Percentiles rank a stretch among this genome's conserved stretches.
These are phyloP conservation scores for Mayetiola destructor DNA, from an alignment of 2,888 invertebrate species.

Conservation along the genomic window DNA sequence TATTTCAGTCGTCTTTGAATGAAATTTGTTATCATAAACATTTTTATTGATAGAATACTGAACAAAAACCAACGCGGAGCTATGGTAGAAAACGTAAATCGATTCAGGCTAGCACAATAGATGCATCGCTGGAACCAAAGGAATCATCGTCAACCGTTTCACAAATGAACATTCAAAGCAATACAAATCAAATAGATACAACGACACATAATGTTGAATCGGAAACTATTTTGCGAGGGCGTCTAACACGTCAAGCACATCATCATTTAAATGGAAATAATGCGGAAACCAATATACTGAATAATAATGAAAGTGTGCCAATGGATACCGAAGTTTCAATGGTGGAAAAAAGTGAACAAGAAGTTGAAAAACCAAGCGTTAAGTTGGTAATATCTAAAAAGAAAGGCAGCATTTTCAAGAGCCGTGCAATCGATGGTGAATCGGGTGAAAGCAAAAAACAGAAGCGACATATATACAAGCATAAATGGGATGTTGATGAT, in stretches of 20 bases:
- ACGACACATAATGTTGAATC: background rate
- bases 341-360: conserved; percentile 16
- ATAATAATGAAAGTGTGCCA: background rate
- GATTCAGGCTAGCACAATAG: conserved; percentile 22
- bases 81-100: conserved; percentile 32
- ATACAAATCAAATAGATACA: background rate
- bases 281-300: background rate
- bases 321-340: background rate
- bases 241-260: background rate
- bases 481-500: conserved; percentile 81
- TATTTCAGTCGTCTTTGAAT: background rate
- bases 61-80: conserved; percentile 25
- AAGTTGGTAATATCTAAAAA: conserved; percentile 64
- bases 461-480: conserved; percentile 70
- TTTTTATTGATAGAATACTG: too few species aligned
- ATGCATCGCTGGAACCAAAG: conserved; percentile 25
- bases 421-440: conserved; percentile 48
- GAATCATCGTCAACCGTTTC: conserved; percentile 17
- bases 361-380: conserved; percentile 41
- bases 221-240: background rate
- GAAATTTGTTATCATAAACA: too few species aligned
- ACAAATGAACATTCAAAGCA: background rate
- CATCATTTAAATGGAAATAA: conserved; percentile 1
- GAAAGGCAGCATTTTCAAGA: conserved; percentile 82
- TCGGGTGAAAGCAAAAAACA: conserved; percentile 45